Conservation (phyloP, 2,113 vertebrate genomes). For the Anguilla japonica region DNA sequence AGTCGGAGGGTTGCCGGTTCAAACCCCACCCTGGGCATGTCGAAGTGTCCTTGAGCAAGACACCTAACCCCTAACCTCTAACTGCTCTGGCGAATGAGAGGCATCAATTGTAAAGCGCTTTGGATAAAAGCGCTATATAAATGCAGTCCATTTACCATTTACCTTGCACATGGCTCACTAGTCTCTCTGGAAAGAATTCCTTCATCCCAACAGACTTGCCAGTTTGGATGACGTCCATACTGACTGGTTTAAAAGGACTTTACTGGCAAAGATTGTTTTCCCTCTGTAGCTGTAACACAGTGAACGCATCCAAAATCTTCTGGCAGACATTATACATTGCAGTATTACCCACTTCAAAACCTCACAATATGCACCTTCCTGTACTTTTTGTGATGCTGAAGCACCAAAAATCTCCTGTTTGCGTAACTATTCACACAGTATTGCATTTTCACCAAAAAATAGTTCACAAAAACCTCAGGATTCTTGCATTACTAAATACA, state of each 20-base stretch:
- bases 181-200: constrained; percentile 48
- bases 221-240: constrained; percentile 25
- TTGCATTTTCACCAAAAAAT: background rate
- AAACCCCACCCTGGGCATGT: no score
- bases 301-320: background rate
- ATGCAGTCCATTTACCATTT: no score
- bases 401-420: background rate
- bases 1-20: no score
- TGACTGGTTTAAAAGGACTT: constrained; percentile 28
- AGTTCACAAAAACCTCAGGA: background rate
- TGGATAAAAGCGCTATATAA: no score
- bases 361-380: background rate
- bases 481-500: background rate
- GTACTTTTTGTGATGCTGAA: background rate
- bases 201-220: constrained; percentile 34
- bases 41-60: no score
- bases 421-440: background rate
- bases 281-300: background rate
- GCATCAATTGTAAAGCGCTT: no score
- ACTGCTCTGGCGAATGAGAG: no score
- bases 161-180: background rate
- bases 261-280: constrained; percentile 19
- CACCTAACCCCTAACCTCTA: no score
- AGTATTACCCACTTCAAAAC: background rate
- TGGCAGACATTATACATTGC: background rate